These are phyloP conservation scores for Hydrozoanthus gracilis DNA, from an alignment of 92 coral and sea anemone genomes.

Conservation along the genomic window DNA sequence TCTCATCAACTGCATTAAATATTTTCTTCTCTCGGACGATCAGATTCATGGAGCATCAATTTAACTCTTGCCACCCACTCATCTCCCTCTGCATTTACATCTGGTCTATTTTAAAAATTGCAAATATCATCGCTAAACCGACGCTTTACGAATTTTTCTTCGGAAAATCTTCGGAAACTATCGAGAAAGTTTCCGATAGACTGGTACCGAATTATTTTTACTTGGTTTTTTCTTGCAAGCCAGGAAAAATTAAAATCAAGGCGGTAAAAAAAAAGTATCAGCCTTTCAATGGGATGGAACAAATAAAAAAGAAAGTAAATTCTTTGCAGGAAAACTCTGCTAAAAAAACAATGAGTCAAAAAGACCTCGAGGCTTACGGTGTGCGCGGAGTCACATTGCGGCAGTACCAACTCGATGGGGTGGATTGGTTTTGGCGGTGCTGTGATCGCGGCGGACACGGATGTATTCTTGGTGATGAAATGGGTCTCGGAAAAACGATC, in stretches of 20 bases:
- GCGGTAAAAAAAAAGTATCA: constrained; percentile 10
- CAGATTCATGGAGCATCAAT: no score
- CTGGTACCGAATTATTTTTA: not conserved
- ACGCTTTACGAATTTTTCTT: no score
- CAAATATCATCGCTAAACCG: no score
- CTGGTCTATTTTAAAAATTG: no score
- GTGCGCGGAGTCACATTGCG: constrained; percentile 72
- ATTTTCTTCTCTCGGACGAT: no score
- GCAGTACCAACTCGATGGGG: constrained; percentile 85
- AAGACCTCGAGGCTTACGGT: constrained; percentile 71
- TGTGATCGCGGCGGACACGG: constrained; percentile 63
- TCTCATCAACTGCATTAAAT: not conserved
- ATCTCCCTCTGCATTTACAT: no score
- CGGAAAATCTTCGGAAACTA: no score
- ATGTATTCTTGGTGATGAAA: constrained; percentile 91
- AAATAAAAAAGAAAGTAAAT: constrained; percentile 47
- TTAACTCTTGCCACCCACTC: no score
- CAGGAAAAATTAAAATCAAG: no score
- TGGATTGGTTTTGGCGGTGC: constrained; percentile 70
- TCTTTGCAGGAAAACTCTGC: constrained; percentile 28
- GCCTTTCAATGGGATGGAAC: constrained; percentile 47
- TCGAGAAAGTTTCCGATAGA: not conserved
- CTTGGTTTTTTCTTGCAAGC: no score
- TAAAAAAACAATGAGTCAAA: constrained; percentile 54
- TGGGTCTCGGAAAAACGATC: constrained; percentile 96